Evolutionary conservation across 2,113 vertebrate species (phyloP).

Genomic region (Odontophorus gujanensis): DNA sequence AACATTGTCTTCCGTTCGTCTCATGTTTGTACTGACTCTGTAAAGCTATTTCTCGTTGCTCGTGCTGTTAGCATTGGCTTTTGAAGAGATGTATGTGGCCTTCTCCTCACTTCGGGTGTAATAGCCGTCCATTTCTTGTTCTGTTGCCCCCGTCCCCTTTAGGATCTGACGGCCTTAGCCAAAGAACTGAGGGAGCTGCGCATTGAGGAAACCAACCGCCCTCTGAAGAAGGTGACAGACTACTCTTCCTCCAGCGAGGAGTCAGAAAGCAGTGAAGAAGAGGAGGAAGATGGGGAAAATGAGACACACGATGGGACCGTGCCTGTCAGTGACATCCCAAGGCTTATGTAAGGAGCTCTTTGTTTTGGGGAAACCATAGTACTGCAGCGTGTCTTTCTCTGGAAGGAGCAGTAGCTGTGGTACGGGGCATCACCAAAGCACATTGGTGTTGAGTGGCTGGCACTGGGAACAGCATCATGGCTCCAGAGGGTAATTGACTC

Average conservation of each 20-base stretch:
- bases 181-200: slow-evolving; percentile 96
- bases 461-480: rapidly evolving
- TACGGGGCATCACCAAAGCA: rapidly evolving
- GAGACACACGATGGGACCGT: slow-evolving; percentile 92
- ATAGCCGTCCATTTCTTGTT: background rate
- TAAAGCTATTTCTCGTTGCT: slow-evolving; percentile 77
- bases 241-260: slow-evolving; percentile 99
- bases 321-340: slow-evolving; percentile 96
- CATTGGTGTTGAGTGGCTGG: background rate
- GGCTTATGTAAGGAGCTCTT: slow-evolving; percentile 90
- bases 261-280: slow-evolving; percentile 92
- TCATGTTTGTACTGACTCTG: slow-evolving; percentile 77
- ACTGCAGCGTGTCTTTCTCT: rapidly evolving
- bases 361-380: rapidly evolving
- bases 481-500: background rate
- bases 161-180: slow-evolving; percentile 97
- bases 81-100: slow-evolving; percentile 38
- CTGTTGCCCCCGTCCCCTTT: slow-evolving; percentile 51
- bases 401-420: background rate
- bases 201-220: slow-evolving; percentile 92
- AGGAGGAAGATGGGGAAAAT: slow-evolving; percentile 93
- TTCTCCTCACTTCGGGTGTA: background rate
- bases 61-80: slow-evolving; percentile 76
- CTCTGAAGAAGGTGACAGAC: slow-evolving; percentile 96
- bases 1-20: slow-evolving; percentile 78